These are phyloP conservation scores for Hipparchia semele DNA, from an alignment of 2,888 invertebrate genomes.

Conservation along the genomic window DNA sequence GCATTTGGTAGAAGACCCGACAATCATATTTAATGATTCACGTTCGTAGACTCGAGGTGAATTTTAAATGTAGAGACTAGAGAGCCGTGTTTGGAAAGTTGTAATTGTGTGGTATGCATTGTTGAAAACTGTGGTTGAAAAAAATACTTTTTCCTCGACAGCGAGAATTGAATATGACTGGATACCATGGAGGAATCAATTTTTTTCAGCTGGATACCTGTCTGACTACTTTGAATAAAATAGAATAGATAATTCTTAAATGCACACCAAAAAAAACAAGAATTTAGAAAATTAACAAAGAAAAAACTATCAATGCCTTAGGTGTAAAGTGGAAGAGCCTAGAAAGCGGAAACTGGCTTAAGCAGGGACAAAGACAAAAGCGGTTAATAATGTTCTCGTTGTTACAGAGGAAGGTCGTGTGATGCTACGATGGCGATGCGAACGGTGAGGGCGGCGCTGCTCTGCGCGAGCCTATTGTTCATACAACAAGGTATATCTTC, in stretches of 20 bases:
- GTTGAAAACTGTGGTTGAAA: background rate
- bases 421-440: constrained; percentile 71
- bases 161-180: too few relatives aligned
- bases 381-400: constrained; percentile 38
- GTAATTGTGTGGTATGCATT: constrained; percentile 1
- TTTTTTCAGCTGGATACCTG: too few relatives aligned
- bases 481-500: constrained; percentile 61
- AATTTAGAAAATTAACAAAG: too few relatives aligned
- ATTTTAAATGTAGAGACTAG: constrained; percentile 33
- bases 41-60: constrained; percentile 37
- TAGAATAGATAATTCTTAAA: too few relatives aligned
- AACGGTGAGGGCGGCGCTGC: constrained; percentile 71
- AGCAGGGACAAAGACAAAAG: too few relatives aligned
- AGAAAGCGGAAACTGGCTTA: too few relatives aligned
- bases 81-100: constrained; percentile 34
- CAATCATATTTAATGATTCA: constrained; percentile 38
- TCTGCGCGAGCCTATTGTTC: constrained; percentile 69
- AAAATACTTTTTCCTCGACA: background rate
- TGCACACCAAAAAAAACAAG: too few relatives aligned
- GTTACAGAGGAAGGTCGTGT: constrained; percentile 69
- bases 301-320: too few relatives aligned
- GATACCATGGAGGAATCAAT: too few relatives aligned
- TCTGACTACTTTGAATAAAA: too few relatives aligned
- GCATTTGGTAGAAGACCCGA: constrained; percentile 28
- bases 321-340: too few relatives aligned